phyloP scores from a whole-genome alignment of 2,888 invertebrate species.

The Drosophila percnosoma region DNA sequence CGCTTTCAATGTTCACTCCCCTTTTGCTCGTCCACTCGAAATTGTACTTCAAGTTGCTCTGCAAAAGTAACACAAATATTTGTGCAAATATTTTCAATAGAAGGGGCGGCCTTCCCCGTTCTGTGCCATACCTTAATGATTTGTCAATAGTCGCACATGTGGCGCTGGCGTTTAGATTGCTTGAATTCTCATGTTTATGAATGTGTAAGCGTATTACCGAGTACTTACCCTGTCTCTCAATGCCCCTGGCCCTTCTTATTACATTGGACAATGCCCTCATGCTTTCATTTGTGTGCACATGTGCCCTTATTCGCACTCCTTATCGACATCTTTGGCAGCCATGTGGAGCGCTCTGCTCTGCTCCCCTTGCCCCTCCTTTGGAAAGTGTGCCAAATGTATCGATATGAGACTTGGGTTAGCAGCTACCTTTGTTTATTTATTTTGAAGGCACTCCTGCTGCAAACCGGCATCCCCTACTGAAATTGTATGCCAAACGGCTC shows the following conservation, averaged over 20 bases:
- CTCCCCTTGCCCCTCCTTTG: slow-evolving; percentile 4
- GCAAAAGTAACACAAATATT: slow-evolving; percentile 61
- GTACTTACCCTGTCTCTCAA: neutral
- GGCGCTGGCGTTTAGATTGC: slow-evolving; percentile 53
- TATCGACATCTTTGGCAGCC: slow-evolving; percentile 52
- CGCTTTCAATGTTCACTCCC: slow-evolving; percentile 7
- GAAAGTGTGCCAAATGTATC: slow-evolving; percentile 60
- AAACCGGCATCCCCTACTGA: slow-evolving; percentile 23
- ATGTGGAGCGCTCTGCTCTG: slow-evolving; percentile 37
- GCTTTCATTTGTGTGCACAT: slow-evolving; percentile 33
- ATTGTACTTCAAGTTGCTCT: slow-evolving; percentile 32
- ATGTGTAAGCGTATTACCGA: slow-evolving; percentile 55
- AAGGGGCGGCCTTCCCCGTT: neutral
- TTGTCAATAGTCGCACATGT: slow-evolving; percentile 63
- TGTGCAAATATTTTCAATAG: slow-evolving; percentile 43
- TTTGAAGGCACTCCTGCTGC: slow-evolving; percentile 41
- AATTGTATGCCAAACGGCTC: slow-evolving; percentile 39
- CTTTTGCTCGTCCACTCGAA: slow-evolving; percentile 35
- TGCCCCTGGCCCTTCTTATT: neutral
- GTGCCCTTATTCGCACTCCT: slow-evolving; percentile 46
- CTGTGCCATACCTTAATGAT: slow-evolving; percentile 57
- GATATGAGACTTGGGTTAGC: slow-evolving; percentile 39
- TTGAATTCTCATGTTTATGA: slow-evolving; percentile 53
- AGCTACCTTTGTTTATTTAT: slow-evolving; percentile 44
- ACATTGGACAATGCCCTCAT: slow-evolving; percentile 48